Evolutionary conservation across 23 tunicate genomes (phyloP), one percentile per base, ranked within the genome.

Genomic region (Trididemnum clinides): DNA sequence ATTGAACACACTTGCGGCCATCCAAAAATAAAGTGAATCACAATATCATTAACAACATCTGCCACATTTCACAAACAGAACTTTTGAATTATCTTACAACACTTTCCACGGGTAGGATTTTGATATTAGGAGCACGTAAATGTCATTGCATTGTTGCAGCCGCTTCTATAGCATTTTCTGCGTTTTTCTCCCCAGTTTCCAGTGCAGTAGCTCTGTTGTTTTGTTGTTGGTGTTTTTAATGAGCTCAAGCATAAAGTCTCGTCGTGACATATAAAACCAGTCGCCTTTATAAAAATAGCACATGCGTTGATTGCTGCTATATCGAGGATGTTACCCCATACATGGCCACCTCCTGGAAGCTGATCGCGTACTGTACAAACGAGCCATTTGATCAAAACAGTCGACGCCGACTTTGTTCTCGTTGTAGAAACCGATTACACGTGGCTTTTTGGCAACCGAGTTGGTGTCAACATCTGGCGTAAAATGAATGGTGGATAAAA

Each of bases 221-320:
- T n/a, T 23, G n/a, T 20, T 62, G 26, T 62, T 44, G 15, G 12
- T 7, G 10, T 15, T 15, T 6, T 62, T 4, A 62, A 62, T 62
- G 25, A 62, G 69, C 69, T 62, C 69, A 22, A 62, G 69, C n/a
- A 62, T 62, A n/a, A n/a, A n/a, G n/a, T n/a, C n/a, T n/a, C 54
- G 10, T 49, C 54, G 54, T 49, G 54, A 49, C 15, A 49, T 49
- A 15, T 49, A 10, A 15, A 10, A n/a, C 69, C 23, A 62, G 27
- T 62, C 23, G 69, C 15, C 69, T 62, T 62, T 62, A 12, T 62
- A n/a, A 12, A 19, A 20, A 62, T 62, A 4, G 69, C 27, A n/a
- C 69, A 62, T 62, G 69, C 23, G 25, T 62, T 62, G 69, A 62
- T 62, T 62, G 25, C 69, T 22, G 69, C 69, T 12, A 62, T 62